A percentile compares a stretch with the other conserved stretches of the same genome.
Conservation (phyloP, 2,888 invertebrate species). For the Caradrina clavipalpis region DNA sequence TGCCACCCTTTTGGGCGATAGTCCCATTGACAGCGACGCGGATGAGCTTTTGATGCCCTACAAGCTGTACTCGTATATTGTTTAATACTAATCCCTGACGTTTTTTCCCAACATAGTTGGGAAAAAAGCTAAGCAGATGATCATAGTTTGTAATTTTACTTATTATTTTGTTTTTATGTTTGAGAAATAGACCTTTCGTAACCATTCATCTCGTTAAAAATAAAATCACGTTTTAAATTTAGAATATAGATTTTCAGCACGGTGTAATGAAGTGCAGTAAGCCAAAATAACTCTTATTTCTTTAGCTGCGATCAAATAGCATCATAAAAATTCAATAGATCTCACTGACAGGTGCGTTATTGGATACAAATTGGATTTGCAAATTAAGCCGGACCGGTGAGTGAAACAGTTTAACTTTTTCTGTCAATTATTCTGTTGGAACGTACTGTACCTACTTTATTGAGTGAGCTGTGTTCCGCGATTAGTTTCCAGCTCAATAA, state of each 20-base stretch:
- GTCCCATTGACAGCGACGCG: too few relatives aligned
- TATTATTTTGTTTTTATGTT: too few relatives aligned
- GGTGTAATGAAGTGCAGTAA: not conserved
- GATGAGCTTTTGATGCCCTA: too few relatives aligned
- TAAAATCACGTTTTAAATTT: not conserved
- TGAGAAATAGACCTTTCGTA: too few relatives aligned
- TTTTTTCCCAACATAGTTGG: too few relatives aligned
- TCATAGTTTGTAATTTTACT: too few relatives aligned
- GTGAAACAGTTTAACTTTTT: conserved; percentile 69
- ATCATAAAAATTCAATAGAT: conserved; percentile 76
- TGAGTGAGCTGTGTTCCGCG: conserved; percentile 52
- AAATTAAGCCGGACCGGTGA: conserved; percentile 74
- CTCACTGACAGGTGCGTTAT: conserved; percentile 71
- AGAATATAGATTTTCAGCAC: not conserved
- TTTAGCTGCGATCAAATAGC: conserved; percentile 63
- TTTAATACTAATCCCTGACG: too few relatives aligned
- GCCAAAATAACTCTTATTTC: conserved; percentile 41
- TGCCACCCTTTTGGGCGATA: too few relatives aligned
- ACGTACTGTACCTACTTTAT: conserved; percentile 52
- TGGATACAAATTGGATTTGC: conserved; percentile 77
- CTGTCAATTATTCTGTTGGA: conserved; percentile 63
- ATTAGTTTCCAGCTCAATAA: conserved; percentile 58
- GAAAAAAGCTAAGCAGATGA: too few relatives aligned
- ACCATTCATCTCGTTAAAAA: too few relatives aligned
- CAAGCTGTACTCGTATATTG: too few relatives aligned